These are phyloP conservation scores for Porphyrio hochstetteri DNA, from an alignment of 2,113 vertebrate genomes.

Conservation along the genomic window DNA sequence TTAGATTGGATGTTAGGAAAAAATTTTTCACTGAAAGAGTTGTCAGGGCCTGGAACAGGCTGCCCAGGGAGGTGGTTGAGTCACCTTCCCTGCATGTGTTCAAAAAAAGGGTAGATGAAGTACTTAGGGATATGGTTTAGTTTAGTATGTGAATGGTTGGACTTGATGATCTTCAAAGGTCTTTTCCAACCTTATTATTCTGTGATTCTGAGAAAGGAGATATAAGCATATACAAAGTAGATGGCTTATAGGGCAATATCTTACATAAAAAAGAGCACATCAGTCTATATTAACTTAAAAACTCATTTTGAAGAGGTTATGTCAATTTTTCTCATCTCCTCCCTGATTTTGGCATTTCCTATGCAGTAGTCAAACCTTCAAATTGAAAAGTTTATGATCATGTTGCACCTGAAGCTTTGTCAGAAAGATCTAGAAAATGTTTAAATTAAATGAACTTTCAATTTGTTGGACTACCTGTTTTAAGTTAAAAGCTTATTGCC, in stretches of 20 bases:
- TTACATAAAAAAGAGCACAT: neutral
- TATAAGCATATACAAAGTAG: neutral
- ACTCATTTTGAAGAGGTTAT: neutral
- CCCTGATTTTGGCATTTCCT: neutral
- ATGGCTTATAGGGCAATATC: neutral
- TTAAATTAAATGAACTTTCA: neutral
- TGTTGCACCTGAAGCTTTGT: neutral
- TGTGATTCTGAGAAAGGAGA: neutral
- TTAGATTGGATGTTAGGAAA: no score
- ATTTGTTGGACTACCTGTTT: neutral
- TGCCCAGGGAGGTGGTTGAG: no score
- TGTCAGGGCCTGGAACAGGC: no score
- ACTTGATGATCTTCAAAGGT: no score
- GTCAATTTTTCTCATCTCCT: slow-evolving; percentile 11
- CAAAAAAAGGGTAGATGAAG: no score
- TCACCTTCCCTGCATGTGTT: no score
- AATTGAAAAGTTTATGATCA: neutral
- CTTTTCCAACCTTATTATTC: no score
- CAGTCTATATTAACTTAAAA: neutral
- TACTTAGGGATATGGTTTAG: no score
- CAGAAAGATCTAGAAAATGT: neutral
- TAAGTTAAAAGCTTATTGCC: neutral
- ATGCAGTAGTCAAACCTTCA: neutral
- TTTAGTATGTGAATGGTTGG: no score
- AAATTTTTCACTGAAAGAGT: no score